These are phyloP conservation scores for Botia kubotai DNA, from an alignment of 2,797 vertebrate species.

Conservation along the genomic window DNA sequence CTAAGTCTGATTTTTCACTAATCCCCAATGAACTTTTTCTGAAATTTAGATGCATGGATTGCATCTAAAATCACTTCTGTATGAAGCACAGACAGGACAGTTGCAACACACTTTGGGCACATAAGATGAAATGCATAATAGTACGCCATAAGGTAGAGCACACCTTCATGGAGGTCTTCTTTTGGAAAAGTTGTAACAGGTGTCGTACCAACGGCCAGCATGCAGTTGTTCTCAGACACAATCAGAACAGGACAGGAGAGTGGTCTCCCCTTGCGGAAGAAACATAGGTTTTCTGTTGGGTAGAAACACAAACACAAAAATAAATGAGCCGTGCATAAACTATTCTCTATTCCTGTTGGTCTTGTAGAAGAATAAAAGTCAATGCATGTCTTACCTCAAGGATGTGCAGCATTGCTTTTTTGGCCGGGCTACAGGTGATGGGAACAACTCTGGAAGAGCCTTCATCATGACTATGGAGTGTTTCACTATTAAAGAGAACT, in stretches of 20 bases:
- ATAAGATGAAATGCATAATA: constrained; percentile 43
- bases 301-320: constrained; percentile 1
- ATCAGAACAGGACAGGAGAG: not conserved
- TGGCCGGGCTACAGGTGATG: no score
- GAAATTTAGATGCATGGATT: constrained; percentile 43
- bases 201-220: constrained; percentile 37
- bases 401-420: no score
- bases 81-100: constrained; percentile 41
- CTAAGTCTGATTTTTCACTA: not conserved
- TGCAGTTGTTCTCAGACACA: not conserved
- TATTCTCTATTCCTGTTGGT: no score
- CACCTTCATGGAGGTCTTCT: constrained; percentile 36
- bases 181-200: constrained; percentile 50
- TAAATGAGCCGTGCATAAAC: not conserved
- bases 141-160: constrained; percentile 45
- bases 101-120: constrained; percentile 38
- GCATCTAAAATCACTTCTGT: constrained; percentile 44
- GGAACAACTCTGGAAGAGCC: no score
- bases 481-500: no score
- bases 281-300: not conserved
- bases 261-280: not conserved
- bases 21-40: constrained; percentile 41
- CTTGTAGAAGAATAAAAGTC: no score
- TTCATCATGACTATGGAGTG: no score
- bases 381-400: no score